phyloP scores from a whole-genome alignment of 2,888 invertebrate genomes.

The Leptinotarsa rubiginosa region DNA sequence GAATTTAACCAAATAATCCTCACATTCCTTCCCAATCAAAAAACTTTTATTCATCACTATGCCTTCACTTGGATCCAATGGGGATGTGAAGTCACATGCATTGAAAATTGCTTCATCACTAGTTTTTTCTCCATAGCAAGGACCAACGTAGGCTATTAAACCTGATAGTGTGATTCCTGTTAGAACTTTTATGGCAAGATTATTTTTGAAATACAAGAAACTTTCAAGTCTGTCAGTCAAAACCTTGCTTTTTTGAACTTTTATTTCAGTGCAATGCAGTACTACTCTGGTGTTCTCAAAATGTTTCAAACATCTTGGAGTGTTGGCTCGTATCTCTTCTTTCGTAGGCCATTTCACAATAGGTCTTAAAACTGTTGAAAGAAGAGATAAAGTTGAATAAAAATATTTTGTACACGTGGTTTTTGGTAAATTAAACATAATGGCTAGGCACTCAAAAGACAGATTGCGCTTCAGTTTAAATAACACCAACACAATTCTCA shows the following conservation, averaged over 20 bases:
- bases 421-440: not conserved
- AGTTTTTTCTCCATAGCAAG: slow-evolving; percentile 9
- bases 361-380: not conserved
- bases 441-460: not conserved
- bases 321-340: slow-evolving; percentile 21
- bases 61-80: too few species aligned
- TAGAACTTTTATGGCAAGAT: slow-evolving; percentile 22
- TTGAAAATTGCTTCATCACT: slow-evolving; percentile 1
- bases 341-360: not conserved
- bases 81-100: too few species aligned
- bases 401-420: not conserved
- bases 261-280: slow-evolving; percentile 31
- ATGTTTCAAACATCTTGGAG: slow-evolving; percentile 1
- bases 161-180: slow-evolving; percentile 29
- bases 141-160: slow-evolving; percentile 21
- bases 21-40: not conserved
- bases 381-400: slow-evolving; percentile 1
- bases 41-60: not conserved
- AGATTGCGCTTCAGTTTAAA: slow-evolving; percentile 1
- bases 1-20: not conserved
- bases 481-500: not conserved
- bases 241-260: not conserved
- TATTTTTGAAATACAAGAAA: slow-evolving; percentile 26
- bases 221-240: not conserved
- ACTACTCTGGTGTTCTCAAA: slow-evolving; percentile 19